Evolutionary conservation across 2,113 vertebrate genomes (phyloP), one percentile per base, ranked within the genome.

Genomic region (Condylura cristata): DNA sequence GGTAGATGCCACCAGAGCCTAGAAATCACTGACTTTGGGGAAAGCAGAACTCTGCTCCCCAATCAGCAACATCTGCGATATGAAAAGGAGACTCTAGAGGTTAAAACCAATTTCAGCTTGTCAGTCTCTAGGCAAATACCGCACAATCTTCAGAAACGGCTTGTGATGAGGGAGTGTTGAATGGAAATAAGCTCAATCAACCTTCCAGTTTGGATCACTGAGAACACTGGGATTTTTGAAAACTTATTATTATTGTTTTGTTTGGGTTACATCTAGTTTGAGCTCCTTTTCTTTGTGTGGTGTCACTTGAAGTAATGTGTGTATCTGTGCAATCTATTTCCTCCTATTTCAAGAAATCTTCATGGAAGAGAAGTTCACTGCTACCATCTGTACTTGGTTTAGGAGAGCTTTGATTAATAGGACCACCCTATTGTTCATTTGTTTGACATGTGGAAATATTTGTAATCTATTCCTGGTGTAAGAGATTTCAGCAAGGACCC

Each of bases 381-480:
- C 91, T 95, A 96, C 93, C 96, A 98, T 78, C 83, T 96, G 95
- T 95, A 97, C 97, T 97, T 97, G 97, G 97, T 98, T 98, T 97
- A 97, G 97, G 96, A 97, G 93, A 72, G 68, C 81, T 96, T 90
- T 98, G 97, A 98, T 98, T 98, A 98, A 98, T 98, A 97, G 95
- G 97, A 98, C 97, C 98, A 98, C 97, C 97, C 94, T 91, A 97
- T 95, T 83, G 93, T 95, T 97, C 95, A 87, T 92, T 96, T 97
- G 92, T 97, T 96, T 95, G 93, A 97, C 94, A 95, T 97, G 95
- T 97, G 93, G 95, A 97, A 96, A 96, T 97, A 96, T 92, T 90
- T 97, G 82, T 97, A 97, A 95, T 90, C 97, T 95, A 92, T 93
- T 96, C 68, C 95, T 97, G 86, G 95, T 94, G 95, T 96, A 88